Conservation (phyloP, 1,140 invertebrate species). For the Maniola jurtina region DNA sequence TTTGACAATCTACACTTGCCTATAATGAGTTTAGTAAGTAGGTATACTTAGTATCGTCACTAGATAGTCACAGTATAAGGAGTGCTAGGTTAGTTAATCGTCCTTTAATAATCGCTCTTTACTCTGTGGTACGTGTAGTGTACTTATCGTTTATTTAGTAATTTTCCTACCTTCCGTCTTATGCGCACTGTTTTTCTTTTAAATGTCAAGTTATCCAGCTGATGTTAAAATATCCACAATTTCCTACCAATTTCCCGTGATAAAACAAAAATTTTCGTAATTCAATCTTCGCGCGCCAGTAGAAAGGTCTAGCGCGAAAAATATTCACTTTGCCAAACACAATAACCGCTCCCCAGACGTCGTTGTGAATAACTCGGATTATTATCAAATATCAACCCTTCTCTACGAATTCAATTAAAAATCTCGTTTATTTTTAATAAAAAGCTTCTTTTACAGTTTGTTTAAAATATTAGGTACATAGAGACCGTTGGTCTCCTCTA, state of each 20-base stretch:
- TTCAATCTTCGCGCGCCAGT: constrained; percentile 1
- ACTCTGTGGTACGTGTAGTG: too few relatives aligned
- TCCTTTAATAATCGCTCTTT: too few relatives aligned
- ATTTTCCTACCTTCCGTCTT: too few relatives aligned
- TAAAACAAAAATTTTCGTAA: constrained; percentile 9
- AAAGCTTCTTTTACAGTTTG: too few relatives aligned
- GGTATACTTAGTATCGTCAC: too few relatives aligned
- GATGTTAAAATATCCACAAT: background rate
- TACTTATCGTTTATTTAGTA: too few relatives aligned
- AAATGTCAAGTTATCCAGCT: background rate
- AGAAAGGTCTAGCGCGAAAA: constrained; percentile 6
- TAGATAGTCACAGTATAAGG: too few relatives aligned
- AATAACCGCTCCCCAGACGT: constrained; percentile 9
- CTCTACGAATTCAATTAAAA: background rate
- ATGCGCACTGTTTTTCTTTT: background rate
- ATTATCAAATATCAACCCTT: constrained; percentile 15
- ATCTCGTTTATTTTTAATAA: background rate
- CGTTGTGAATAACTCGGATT: constrained; percentile 4
- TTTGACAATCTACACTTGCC: too few relatives aligned
- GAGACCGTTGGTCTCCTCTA: too few relatives aligned
- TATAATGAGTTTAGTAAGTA: too few relatives aligned
- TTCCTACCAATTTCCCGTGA: background rate
- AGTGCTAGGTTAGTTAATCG: too few relatives aligned
- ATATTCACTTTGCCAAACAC: constrained; percentile 12
- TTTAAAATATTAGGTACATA: too few relatives aligned